Evolutionary conservation across 1,140 invertebrate genomes (phyloP), one percentile per base, ranked within the genome.

Genomic region (Helicoverpa armigera): DNA sequence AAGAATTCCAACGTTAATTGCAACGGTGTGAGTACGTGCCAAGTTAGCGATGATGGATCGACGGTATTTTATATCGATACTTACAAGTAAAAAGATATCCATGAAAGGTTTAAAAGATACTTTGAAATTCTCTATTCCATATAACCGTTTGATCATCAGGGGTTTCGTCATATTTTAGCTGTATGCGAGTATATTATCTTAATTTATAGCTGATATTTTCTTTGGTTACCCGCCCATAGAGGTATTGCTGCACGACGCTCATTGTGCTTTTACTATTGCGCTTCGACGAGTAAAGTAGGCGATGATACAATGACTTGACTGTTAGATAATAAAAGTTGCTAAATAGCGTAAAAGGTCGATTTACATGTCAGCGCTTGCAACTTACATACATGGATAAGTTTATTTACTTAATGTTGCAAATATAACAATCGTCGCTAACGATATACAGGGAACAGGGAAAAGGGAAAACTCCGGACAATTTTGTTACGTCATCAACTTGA

Each of bases 1-100:
- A 83, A 88, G 86, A 90, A 89, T 89, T 87, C 86, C 85, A 85
- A 83, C 79, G 76, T 83, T 88, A 91, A 89, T 89, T 91, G 82
- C 65, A 67, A 76, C 75, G 61, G 12, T 67, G 31, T 53, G 51
- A 69, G 69, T 69, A 65, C 60, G 75, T 54, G 63, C 75, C 23
- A 31, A 70, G 61, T 65, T 43, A 67, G 51, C 61, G 29, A 54
- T 67, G 65, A 72, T 76, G 31, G 61, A 61, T 72, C 61, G 63
- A 75, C 23, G 18, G 23, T 43, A 77, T 72, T 72, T 54, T 70
- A 48, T 69, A 54, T 69, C 16, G 58, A 12, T 56, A 70, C 13
- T 10, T 48, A 29, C 16, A 72, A 61, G 54, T 72, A 31, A 61
- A 61, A 61, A 29, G 58, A 13, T 11, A 4, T 31, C 58, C 65